These are phyloP conservation scores for Harpagifer antarcticus DNA, from an alignment of 2,797 vertebrate genomes.

Conservation along the genomic window DNA sequence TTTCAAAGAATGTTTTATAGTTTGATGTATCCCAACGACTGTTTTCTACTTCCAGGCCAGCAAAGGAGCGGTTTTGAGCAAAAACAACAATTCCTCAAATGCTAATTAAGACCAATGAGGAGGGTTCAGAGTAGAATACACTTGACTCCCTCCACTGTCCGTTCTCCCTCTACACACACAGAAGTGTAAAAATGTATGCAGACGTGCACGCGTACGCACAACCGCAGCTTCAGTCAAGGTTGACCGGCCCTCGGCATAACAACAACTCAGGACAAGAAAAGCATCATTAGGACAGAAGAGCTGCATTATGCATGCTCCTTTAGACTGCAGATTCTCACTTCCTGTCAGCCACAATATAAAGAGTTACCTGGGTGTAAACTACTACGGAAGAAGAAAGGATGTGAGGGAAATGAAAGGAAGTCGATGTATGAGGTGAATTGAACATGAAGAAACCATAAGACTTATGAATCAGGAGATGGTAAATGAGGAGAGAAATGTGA, in stretches of 20 bases:
- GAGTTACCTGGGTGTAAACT: slow-evolving; percentile 49
- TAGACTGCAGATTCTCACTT: slow-evolving; percentile 41
- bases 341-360: slow-evolving; percentile 45
- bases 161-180: slow-evolving; percentile 7
- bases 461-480: slow-evolving; percentile 8
- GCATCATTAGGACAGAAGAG: slow-evolving; percentile 79
- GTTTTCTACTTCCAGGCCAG: slow-evolving; percentile 20
- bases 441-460: slow-evolving; percentile 9
- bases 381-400: slow-evolving; percentile 32
- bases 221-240: slow-evolving; percentile 57
- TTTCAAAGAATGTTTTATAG: slow-evolving; percentile 39
- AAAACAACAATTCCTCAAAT: slow-evolving; percentile 59
- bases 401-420: slow-evolving; percentile 15
- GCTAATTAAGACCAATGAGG: slow-evolving; percentile 69
- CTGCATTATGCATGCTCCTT: slow-evolving; percentile 57
- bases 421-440: slow-evolving; percentile 8
- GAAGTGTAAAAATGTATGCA: slow-evolving; percentile 18
- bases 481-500: slow-evolving; percentile 18
- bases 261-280: slow-evolving; percentile 66
- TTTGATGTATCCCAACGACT: slow-evolving; percentile 30
- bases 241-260: slow-evolving; percentile 66
- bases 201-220: slow-evolving; percentile 48
- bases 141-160: slow-evolving; percentile 36
- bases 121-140: slow-evolving; percentile 54
- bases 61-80: slow-evolving; percentile 24